These are phyloP conservation scores for Metopia argyrocephala DNA, from an alignment of 2,888 invertebrate genomes.

Conservation along the genomic window DNA sequence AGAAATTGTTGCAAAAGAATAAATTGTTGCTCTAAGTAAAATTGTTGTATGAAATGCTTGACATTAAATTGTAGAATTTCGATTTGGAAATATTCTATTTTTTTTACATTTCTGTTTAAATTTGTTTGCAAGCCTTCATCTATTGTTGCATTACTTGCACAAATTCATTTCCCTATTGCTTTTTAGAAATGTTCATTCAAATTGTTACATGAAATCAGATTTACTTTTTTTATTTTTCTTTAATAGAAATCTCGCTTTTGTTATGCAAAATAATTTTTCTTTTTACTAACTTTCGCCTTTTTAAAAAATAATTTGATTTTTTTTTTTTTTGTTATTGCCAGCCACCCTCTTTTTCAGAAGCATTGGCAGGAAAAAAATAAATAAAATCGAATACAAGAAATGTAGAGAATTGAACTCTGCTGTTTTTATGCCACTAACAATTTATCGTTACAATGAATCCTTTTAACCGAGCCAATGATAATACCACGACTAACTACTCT, in stretches of 20 bases:
- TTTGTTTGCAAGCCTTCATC: neutral
- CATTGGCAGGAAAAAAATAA: neutral
- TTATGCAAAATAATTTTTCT: neutral
- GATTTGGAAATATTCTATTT: too few species aligned
- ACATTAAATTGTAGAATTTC: neutral
- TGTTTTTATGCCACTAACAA: constrained; percentile 40
- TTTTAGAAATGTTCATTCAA: constrained; percentile 20
- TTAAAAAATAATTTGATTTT: too few species aligned
- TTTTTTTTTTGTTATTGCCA: too few species aligned
- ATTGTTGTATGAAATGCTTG: neutral
- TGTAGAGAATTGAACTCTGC: constrained; percentile 49
- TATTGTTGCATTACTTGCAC: neutral
- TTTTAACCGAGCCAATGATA: neutral
- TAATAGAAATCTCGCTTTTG: neutral
- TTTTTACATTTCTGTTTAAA: neutral
- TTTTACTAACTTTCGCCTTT: constrained; percentile 12
- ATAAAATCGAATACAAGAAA: constrained; percentile 1
- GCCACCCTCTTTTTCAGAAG: neutral
- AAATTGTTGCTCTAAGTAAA: neutral
- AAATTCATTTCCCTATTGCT: neutral
- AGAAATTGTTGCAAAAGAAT: too few species aligned
- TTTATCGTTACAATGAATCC: constrained; percentile 40
- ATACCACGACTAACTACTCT: neutral
- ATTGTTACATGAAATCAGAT: neutral
- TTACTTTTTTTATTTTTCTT: neutral